Conservation (phyloP, 2,113 vertebrate genomes). For the Nettapus auritus region DNA sequence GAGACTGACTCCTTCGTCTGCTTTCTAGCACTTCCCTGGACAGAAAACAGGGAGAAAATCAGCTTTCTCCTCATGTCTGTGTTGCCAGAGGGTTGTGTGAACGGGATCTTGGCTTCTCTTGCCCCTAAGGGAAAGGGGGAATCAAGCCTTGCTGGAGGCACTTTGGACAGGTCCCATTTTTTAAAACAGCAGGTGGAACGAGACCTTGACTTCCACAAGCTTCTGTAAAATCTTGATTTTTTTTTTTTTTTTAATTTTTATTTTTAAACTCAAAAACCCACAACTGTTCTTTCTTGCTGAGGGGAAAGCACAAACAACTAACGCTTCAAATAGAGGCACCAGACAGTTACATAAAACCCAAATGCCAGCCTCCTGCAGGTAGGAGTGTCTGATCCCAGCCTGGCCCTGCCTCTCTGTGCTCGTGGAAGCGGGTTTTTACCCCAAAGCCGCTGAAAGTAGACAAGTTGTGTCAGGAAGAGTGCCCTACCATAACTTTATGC, state of each 20-base stretch:
- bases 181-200: not conserved
- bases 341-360: constrained; percentile 60
- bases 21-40: not conserved
- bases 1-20: not conserved
- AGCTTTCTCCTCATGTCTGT: not conserved
- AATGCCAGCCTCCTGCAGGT: not conserved
- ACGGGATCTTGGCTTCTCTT: not conserved
- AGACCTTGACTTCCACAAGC: not conserved
- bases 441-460: rapidly evolving
- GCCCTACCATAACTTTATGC: not conserved
- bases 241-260: not conserved
- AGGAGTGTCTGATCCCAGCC: constrained; percentile 16
- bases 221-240: not conserved
- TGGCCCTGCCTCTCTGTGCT: not conserved
- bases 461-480: rapidly evolving
- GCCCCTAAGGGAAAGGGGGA: not conserved
- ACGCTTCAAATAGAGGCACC: constrained; percentile 26
- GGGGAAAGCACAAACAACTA: not conserved
- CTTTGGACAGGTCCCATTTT: not conserved
- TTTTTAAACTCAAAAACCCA: not conserved
- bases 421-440: not conserved
- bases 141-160: not conserved
- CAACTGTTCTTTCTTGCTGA: not conserved
- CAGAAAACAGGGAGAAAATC: not conserved
- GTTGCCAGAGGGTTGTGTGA: not conserved